phyloP scores from a whole-genome alignment of 2,797 vertebrate genomes.

The Sebastes iracundus region DNA sequence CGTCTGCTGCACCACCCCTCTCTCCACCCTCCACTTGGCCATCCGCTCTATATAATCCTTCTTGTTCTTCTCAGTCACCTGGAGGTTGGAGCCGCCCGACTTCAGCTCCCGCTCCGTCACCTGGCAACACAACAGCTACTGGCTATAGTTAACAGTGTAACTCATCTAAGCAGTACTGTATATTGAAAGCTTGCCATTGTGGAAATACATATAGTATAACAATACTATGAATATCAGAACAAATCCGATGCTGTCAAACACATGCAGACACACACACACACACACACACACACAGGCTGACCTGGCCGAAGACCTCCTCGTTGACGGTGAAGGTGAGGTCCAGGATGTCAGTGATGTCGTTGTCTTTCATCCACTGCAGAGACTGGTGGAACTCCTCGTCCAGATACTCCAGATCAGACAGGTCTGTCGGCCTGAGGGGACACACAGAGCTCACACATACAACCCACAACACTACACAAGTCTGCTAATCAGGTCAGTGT shows the following conservation, averaged over 20 bases:
- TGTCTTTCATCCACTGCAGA: slow-evolving; percentile 99
- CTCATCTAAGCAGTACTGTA: not conserved
- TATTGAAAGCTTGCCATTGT: too few species aligned
- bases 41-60: slow-evolving; percentile 98
- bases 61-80: slow-evolving; percentile 98
- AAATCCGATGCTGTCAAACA: not conserved
- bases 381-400: slow-evolving; percentile 99
- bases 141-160: not conserved
- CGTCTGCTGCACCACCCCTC: slow-evolving; percentile 95
- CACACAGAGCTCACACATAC: not conserved
- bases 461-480: not conserved
- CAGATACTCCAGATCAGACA: slow-evolving; percentile 96
- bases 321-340: slow-evolving; percentile 98
- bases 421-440: slow-evolving; percentile 88
- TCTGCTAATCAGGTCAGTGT: not conserved
- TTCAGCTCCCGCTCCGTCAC: slow-evolving; percentile 97
- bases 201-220: not conserved
- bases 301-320: slow-evolving; percentile 98
- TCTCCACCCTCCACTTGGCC: slow-evolving; percentile 96
- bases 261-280: not conserved
- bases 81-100: slow-evolving; percentile 93
- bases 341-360: slow-evolving; percentile 96
- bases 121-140: slow-evolving; percentile 68
- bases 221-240: not conserved
- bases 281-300: not conserved